A percentile compares a stretch with the other conserved stretches of the same genome.
Evolutionary conservation across 2,113 vertebrate species (phyloP).

Genomic region (Phalacrocorax aristotelis): DNA sequence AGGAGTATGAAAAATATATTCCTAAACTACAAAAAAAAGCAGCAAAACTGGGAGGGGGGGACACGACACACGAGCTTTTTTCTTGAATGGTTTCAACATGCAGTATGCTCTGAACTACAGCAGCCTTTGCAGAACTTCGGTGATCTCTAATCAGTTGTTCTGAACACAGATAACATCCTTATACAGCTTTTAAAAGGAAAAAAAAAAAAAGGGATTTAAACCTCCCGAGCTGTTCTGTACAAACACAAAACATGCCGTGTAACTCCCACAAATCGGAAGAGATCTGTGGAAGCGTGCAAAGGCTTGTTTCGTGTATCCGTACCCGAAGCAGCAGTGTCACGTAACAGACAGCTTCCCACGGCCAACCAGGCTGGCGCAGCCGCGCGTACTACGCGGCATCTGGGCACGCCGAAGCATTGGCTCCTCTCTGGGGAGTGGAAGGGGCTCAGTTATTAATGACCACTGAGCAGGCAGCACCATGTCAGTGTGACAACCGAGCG

Average conservation of each 20-base stretch:
- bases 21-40: neutral
- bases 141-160: neutral
- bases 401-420: constrained; percentile 76
- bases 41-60: neutral
- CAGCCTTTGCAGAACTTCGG: constrained; percentile 26
- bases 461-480: constrained; percentile 85
- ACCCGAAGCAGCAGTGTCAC: constrained; percentile 73
- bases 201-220: neutral
- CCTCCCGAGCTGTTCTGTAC: neutral
- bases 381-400: constrained; percentile 57
- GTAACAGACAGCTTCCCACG: constrained; percentile 69
- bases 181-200: neutral
- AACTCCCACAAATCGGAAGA: neutral
- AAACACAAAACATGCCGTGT: neutral
- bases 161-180: neutral
- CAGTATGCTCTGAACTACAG: neutral
- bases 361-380: constrained; percentile 82
- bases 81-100: neutral
- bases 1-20: neutral
- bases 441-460: constrained; percentile 84
- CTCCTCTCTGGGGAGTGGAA: constrained; percentile 79
- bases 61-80: neutral
- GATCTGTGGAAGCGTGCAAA: constrained; percentile 71
- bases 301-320: constrained; percentile 74
- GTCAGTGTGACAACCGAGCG: constrained; percentile 83